Base-by-base conservation (phyloP, 2,113 vertebrate species). In the Ptilonorhynchus violaceus region DNA sequence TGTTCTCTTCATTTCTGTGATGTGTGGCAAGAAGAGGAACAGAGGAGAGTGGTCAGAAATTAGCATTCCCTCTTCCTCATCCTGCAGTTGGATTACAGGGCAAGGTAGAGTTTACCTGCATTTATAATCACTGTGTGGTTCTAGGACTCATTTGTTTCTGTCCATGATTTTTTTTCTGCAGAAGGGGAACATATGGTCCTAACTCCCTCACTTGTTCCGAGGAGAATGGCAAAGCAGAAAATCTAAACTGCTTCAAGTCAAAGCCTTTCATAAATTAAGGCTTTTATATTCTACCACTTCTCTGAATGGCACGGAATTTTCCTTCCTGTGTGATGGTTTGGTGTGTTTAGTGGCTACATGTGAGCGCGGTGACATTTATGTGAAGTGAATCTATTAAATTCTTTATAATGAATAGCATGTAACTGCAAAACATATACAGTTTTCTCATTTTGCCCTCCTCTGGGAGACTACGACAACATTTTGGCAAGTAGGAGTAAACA, bases 401-500 rank as follows among this genome's bases (percentile, higher is more conserved):
- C 95, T 97, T 97, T 97, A 84, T 97, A 97, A 97, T 97, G 89
- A 97, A 96, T 97, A 98, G 94, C 97, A 95, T 75, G 41, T 84
- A 97, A 96, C 97, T 95, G 94, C 96, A 96, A 97, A 96, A 96
- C 92, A 96, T 95, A 96, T 95, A 97, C 79, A 92, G 94, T 94
- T 98, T 96, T 98, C 91, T 96, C 89, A 96, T 97, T 97, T 98
- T 96, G 84, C 89, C 75, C 97, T 98, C 97, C 98, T 98, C 97
- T 97, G 97, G 98, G 97, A 98, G 97, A 96, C 97, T 98, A 97
- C 97, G 97, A 97, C 98, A 98, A 98, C 98, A 98, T 98, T 98
- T 98, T 97, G 96, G 98, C 98, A 98, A 97, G 98, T 98, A 97
- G 93, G 97, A 98, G 98, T 98, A 98, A 98, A 98, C 98, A 98